phyloP scores from a whole-genome alignment of 92 coral and sea anemone genomes.

The Palythoa grandiflora region DNA sequence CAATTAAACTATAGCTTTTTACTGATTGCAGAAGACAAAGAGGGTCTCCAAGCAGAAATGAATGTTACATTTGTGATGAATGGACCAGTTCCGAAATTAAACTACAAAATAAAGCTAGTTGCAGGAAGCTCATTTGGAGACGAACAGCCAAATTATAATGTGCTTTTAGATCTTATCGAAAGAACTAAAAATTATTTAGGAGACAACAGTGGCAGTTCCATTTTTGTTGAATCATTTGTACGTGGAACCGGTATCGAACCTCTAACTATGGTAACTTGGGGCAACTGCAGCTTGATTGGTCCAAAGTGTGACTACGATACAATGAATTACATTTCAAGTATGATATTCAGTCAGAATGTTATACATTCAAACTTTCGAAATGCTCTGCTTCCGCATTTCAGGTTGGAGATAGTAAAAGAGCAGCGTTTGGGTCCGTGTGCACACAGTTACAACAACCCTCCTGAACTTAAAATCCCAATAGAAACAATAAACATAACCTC shows the following conservation, averaged over 20 bases:
- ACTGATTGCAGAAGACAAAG: conserved; percentile 49
- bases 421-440: conserved; percentile 75
- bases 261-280: conserved; percentile 39
- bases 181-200: conserved; percentile 35
- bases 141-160: conserved; percentile 15
- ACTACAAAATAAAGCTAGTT: conserved; percentile 39
- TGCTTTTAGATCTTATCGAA: conserved; percentile 1
- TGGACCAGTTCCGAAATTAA: conserved; percentile 20
- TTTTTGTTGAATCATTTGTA: conserved; percentile 41
- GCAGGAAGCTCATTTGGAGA: conserved; percentile 30
- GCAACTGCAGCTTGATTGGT: conserved; percentile 54
- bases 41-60: conserved; percentile 45
- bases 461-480: conserved; percentile 50
- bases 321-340: conserved; percentile 7
- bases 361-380: conserved; percentile 69
- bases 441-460: conserved; percentile 54
- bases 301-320: conserved; percentile 39
- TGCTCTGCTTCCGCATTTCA: conserved; percentile 72
- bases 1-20: conserved; percentile 51
- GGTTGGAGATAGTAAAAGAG: conserved; percentile 58
- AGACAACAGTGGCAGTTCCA: conserved; percentile 7
- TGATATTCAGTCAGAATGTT: background rate
- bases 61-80: conserved; percentile 27
- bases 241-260: conserved; percentile 48
- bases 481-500: conserved; percentile 39